Conservation (phyloP, 2,113 vertebrate species). For the Aldabrachelys gigantea region DNA sequence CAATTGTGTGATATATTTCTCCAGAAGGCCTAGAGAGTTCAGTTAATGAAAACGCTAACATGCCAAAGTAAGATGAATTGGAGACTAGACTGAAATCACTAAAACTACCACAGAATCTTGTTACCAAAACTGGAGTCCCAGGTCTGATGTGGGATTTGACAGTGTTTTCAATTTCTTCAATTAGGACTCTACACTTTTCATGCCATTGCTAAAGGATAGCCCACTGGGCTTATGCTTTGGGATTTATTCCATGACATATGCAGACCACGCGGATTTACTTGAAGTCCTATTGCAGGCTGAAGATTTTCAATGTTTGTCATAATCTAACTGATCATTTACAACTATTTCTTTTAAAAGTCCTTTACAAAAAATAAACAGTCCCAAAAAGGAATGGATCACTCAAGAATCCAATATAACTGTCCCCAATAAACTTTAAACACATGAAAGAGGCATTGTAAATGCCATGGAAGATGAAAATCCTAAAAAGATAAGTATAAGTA, state of each 20-base stretch:
- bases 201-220: accelerated
- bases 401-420: conserved; percentile 48
- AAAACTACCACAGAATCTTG: background rate
- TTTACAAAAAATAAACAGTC: background rate
- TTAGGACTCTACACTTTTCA: background rate
- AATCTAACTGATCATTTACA: background rate
- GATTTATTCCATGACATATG: accelerated
- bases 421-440: conserved; percentile 61
- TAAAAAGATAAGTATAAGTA: conserved; percentile 40
- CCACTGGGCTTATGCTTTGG: background rate
- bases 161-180: accelerated
- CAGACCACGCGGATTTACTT: accelerated
- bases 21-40: background rate
- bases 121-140: background rate
- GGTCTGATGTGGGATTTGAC: accelerated
- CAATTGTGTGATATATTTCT: background rate
- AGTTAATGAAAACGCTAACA: background rate
- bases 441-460: conserved; percentile 64
- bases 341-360: conserved; percentile 26
- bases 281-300: background rate
- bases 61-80: background rate
- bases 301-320: background rate
- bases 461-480: conserved; percentile 50
- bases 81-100: background rate
- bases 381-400: conserved; percentile 44